Evolutionary conservation across 2,113 vertebrate species (phyloP).

Genomic region (Caretta caretta): DNA sequence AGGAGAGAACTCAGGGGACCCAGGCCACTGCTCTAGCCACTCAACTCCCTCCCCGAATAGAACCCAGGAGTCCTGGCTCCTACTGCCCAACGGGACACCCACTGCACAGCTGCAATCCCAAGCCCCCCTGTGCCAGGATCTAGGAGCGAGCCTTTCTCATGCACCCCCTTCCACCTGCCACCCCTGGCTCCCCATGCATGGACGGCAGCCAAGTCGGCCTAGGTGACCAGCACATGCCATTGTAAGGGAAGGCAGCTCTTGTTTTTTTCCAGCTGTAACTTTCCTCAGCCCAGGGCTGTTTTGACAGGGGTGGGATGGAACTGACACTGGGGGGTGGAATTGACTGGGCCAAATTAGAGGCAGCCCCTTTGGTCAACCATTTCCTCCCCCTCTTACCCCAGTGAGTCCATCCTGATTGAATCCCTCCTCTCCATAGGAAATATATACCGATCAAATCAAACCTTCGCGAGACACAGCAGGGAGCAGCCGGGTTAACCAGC

Average conservation of each 20-base stretch:
- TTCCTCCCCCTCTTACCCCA: too few relatives aligned
- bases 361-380: background rate
- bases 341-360: background rate
- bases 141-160: too few relatives aligned
- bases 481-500: background rate
- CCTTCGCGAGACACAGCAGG: background rate
- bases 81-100: background rate
- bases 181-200: background rate
- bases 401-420: background rate
- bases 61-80: background rate
- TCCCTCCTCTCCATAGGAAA: background rate
- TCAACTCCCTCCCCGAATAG: background rate
- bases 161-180: background rate
- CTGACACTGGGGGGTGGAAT: background rate
- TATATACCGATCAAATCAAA: background rate
- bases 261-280: background rate
- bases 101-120: background rate
- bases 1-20: too few relatives aligned
- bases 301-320: background rate
- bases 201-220: background rate
- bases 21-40: background rate
- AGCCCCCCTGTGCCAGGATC: background rate
- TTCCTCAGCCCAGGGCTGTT: background rate
- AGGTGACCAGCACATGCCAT: background rate
- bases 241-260: background rate